Conservation (phyloP, 2,113 vertebrate species). For the Brachirus orientalis region DNA sequence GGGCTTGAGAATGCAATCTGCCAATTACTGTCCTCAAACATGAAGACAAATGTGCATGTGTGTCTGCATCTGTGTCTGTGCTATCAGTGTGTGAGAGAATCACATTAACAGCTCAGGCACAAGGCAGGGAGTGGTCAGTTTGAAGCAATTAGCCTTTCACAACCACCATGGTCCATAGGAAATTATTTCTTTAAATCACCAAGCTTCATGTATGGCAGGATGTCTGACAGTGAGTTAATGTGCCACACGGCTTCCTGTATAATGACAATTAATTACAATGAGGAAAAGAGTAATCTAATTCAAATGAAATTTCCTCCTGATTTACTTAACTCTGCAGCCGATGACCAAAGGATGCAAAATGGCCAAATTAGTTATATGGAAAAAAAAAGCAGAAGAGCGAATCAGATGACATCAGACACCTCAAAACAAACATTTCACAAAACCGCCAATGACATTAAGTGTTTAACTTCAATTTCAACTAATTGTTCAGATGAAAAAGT, state of each 20-base stretch:
- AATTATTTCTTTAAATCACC: constrained; percentile 51
- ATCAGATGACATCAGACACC: neutral
- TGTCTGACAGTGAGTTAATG: constrained; percentile 63
- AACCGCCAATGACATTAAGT: too few relatives aligned
- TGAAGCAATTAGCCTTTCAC: constrained; percentile 36
- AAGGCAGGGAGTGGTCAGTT: constrained; percentile 34
- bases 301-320: constrained; percentile 64
- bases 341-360: constrained; percentile 29
- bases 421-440: too few relatives aligned
- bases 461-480: too few relatives aligned
- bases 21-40: neutral
- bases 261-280: constrained; percentile 63
- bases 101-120: constrained; percentile 24
- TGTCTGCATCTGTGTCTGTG: neutral
- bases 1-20: neutral
- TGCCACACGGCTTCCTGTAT: constrained; percentile 48
- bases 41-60: neutral
- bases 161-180: constrained; percentile 30
- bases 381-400: constrained; percentile 7
- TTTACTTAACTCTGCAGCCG: constrained; percentile 29
- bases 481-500: too few relatives aligned
- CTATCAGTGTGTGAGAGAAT: constrained; percentile 2
- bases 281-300: constrained; percentile 67
- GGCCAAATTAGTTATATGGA: constrained; percentile 3
- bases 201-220: constrained; percentile 54